Conservation (phyloP, 2,113 vertebrate species). For the Pipa parva region DNA sequence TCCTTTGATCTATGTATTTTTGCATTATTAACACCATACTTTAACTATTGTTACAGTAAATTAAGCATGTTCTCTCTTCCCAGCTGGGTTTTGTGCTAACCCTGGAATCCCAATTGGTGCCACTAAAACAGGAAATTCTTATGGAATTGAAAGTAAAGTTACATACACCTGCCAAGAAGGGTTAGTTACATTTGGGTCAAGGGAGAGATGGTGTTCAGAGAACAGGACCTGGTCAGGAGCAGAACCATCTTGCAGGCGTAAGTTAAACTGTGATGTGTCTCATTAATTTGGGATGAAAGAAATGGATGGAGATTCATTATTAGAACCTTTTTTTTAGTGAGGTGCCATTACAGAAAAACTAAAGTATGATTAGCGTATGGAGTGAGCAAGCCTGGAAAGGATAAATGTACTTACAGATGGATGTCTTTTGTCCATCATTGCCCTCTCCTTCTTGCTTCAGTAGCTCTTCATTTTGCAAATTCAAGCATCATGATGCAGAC, state of each 20-base stretch:
- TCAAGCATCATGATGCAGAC: no score
- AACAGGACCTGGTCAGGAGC: conserved; percentile 20
- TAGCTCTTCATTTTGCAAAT: no score
- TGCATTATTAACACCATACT: neutral
- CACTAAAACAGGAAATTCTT: conserved; percentile 8
- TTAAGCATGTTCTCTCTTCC: neutral
- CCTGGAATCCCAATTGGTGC: conserved; percentile 22
- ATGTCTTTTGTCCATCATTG: no score
- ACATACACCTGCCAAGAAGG: neutral
- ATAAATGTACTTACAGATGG: no score
- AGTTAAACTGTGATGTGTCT: no score
- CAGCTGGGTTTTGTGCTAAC: conserved; percentile 25
- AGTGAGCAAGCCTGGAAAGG: no score
- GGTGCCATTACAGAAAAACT: no score
- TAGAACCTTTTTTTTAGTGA: no score
- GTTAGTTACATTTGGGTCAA: conserved; percentile 23
- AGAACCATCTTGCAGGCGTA: conserved; percentile 31
- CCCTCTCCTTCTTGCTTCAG: no score
- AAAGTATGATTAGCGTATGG: no score
- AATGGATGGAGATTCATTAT: no score
- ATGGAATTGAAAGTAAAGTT: conserved; percentile 9
- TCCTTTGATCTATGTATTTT: neutral
- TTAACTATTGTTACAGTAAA: neutral
- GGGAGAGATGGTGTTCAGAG: conserved; percentile 12
- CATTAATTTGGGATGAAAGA: no score